Conservation (phyloP, 2,113 vertebrate species). For the Apodemus sylvaticus region DNA sequence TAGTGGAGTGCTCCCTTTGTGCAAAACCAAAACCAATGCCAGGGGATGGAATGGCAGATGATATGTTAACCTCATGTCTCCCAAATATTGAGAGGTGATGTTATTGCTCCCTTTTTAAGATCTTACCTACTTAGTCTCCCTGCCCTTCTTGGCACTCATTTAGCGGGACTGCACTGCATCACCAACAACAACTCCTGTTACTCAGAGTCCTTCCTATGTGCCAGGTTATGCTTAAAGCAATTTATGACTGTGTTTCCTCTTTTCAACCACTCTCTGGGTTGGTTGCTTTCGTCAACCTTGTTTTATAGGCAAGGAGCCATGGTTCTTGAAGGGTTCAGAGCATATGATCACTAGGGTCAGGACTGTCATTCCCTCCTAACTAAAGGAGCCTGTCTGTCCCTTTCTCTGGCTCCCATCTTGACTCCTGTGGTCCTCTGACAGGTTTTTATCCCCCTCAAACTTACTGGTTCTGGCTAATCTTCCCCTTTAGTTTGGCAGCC, state of each 20-base stretch:
- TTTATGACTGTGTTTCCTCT: background rate
- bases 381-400: background rate
- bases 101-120: background rate
- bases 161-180: rapidly evolving
- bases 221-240: background rate
- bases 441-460: background rate
- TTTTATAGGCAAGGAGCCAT: background rate
- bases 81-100: background rate
- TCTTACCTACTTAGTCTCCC: background rate
- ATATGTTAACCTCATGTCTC: background rate
- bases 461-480: background rate
- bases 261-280: background rate
- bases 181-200: rapidly evolving
- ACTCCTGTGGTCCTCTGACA: background rate
- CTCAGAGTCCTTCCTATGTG: background rate
- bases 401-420: background rate
- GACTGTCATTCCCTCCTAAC: background rate
- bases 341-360: background rate
- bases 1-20: background rate
- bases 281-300: background rate
- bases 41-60: background rate
- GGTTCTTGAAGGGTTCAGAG: background rate
- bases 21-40: background rate
- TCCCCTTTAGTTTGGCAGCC: background rate
- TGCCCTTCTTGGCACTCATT: background rate